Evolutionary conservation across 2,888 invertebrate species (phyloP), one percentile per base, ranked within the genome.

Genomic region (Imbricaverruca yamaguchii): DNA sequence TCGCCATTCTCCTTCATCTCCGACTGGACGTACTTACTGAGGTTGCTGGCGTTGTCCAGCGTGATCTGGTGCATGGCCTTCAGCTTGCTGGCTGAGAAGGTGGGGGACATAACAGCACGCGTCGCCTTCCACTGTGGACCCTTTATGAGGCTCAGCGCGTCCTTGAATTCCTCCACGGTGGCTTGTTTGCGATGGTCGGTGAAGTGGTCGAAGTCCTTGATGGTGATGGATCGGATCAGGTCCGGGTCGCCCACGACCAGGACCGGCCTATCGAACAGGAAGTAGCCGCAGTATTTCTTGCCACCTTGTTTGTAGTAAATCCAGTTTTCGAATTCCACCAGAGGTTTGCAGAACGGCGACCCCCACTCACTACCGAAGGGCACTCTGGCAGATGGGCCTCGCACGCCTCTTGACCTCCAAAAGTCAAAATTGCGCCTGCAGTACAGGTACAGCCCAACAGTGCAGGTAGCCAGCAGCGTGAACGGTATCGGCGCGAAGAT

Each of bases 401-500:
- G 77, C 55, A 77, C 77, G 15, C 77, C 77, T 6, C 53, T 18
- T 8, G 67, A 67, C 23, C 23, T 23, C 67, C 67, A 67, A 11
- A 25, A 67, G 21, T 18, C 9, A 25, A 23, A 25, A 25, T 67
- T 25, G 63, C 63, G 63, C 15, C 21, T 63, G 63, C 12, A 12
- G 12, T 15, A 18, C 15, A 18, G 15, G 61, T 61, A 61, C 61
- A 15, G 12, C 61, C 10, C 12, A 6, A 18, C 61, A 18, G 18
- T 12, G 15, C 12, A 18, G 15, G 18, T 12, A 15, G 15, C 61
- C 15, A 61, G 10, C 15, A 61, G 12, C 61, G 61, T 61, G 15
- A 61, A 85, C 85, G 0, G 87, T 87, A 0, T 86, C 82, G 81
- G 88, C 82, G 61, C 6, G 61, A 61, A 61, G 8, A 69, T 23